Evolutionary conservation across 2,113 vertebrate species (phyloP), one percentile per base, ranked within the genome.

Genomic region (Mellivora capensis): DNA sequence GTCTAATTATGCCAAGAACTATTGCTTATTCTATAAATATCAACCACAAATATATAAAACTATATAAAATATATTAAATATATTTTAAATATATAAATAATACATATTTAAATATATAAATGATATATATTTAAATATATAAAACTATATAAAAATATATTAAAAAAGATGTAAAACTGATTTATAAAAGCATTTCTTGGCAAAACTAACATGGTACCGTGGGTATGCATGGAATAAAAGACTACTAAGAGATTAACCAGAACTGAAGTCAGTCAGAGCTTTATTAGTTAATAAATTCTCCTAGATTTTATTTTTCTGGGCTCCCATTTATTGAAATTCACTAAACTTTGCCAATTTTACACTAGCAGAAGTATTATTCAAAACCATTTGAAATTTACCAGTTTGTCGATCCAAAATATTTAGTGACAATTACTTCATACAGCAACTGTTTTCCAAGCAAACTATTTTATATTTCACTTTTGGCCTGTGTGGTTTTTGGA

Each of bases 371-470:
- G 79, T 87, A 72, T 42, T 10, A 83, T 90, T 89, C n/a, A 87
- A 89, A 76, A 87, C 2, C 4, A 81, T 76, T 93, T 95, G 27
- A 88, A 95, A 91, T 67, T 94, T 87, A 94, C 37, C 37, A 88
- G 17, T 85, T 94, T 71, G 25, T 91, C 64, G 34, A 77, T 91
- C 37, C 49, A 62, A 94, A 95, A 71, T 72, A 96, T 93, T 96
- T 93, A 94, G 82, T 94, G 89, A 97, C 85, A 96, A 87, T 87
- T 95, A 87, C 88, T 97, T 96, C 91, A 96, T n/a, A 90, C 39
- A 67, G 37, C n/a, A 94, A 96, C 92, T 23, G 34, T 57, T 93
- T 96, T 96, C 97, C 79, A 91, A 87, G 77, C 8, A 88, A 91
- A 94, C 54, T 91, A 76, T 82, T 96, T 96, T 44, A 57, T 88